Base-by-base conservation (phyloP, 2,113 vertebrate species). In the Oophaga pumilio region DNA sequence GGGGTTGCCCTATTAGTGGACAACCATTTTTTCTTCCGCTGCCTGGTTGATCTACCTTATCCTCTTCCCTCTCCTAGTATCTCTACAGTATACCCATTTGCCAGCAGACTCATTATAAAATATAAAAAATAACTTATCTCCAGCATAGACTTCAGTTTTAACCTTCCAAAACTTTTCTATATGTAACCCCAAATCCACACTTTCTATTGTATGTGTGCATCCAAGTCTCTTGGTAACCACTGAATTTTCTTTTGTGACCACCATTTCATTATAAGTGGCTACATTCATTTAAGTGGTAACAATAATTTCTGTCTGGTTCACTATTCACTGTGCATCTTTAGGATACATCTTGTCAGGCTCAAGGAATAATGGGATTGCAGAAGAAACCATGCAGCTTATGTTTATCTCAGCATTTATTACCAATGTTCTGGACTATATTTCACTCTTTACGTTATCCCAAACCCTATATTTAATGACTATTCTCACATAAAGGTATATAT, bases 401-500 rank as follows among this genome's bases (percentile, higher is more conserved):
- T 73, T 73, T 43, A 6, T 24, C 17, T 33, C 14, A 43, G 33
- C 69, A 15, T 49, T 17, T 50, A 81, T 59, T 24, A 69, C 62
- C 69, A 64, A 53, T 80, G 64, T 73, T 28, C 53, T 43, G n/a
- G 15, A 20, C 22, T 24, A 28, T 81, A 81, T 73, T 71, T 81
- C 43, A n/a, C 66, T 43, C 18, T 22, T 73, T 68, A 60, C 73
- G 53, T 69, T 60, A 87, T 24, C 66, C 66, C 24, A 64, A 59
- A 49, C 66, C 56, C 68, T 53, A 18, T 68, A 71, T 73, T 81
- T 81, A 68, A 73, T 80, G 62, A 87, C 22, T 73, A 81, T n/a
- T 76, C 73, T 80, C 17, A 56, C 68, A 73, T 81, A 87, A 87
- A 87, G 85, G 52, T 81, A 87, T 64, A 69, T 56, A 59, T 57